Percentiles rank a stretch among this genome's conserved stretches.
phyloP scores from a whole-genome alignment of 2,113 vertebrate species.

The Callionymus lyra region DNA sequence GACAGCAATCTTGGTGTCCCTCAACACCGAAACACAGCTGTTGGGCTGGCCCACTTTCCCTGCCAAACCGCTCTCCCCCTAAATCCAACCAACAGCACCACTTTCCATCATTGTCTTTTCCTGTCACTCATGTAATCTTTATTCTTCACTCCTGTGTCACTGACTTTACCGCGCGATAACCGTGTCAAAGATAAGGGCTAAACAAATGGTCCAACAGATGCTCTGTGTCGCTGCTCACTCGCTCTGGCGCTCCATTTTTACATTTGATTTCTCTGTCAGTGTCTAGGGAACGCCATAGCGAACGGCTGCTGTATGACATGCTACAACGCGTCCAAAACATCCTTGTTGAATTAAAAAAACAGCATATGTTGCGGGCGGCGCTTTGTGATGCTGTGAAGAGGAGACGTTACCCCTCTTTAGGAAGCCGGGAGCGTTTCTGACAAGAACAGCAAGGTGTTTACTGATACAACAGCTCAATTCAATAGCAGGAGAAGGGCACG shows the following conservation, averaged over 20 bases:
- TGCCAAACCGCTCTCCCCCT: slow-evolving; percentile 47
- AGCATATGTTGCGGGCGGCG: slow-evolving; percentile 44
- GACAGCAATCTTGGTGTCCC: slow-evolving; percentile 66
- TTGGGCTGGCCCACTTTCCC: slow-evolving; percentile 68
- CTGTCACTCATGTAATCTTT: slow-evolving; percentile 18
- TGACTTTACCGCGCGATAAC: slow-evolving; percentile 44
- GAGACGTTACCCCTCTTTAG: slow-evolving; percentile 30
- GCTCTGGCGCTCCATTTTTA: slow-evolving; percentile 57
- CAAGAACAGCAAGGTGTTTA: slow-evolving; percentile 32
- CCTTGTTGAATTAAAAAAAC: slow-evolving; percentile 56
- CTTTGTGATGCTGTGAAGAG: slow-evolving; percentile 41
- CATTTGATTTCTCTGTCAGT: slow-evolving; percentile 57
- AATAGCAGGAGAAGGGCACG: slow-evolving; percentile 8
- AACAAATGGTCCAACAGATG: slow-evolving; percentile 66
- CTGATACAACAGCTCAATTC: slow-evolving; percentile 27
- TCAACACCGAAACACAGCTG: slow-evolving; percentile 62
- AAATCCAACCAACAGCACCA: slow-evolving; percentile 37
- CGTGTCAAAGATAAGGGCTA: slow-evolving; percentile 53
- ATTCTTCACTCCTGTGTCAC: slow-evolving; percentile 32
- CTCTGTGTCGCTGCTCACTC: slow-evolving; percentile 39
- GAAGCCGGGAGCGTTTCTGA: slow-evolving; percentile 28
- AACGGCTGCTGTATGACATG: slow-evolving; percentile 46
- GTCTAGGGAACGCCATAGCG: slow-evolving; percentile 47
- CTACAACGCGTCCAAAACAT: slow-evolving; percentile 43
- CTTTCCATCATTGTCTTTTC: slow-evolving; percentile 20